Evolutionary conservation across 2,797 vertebrate genomes (phyloP).

Genomic region (Dermochelys coriacea): DNA sequence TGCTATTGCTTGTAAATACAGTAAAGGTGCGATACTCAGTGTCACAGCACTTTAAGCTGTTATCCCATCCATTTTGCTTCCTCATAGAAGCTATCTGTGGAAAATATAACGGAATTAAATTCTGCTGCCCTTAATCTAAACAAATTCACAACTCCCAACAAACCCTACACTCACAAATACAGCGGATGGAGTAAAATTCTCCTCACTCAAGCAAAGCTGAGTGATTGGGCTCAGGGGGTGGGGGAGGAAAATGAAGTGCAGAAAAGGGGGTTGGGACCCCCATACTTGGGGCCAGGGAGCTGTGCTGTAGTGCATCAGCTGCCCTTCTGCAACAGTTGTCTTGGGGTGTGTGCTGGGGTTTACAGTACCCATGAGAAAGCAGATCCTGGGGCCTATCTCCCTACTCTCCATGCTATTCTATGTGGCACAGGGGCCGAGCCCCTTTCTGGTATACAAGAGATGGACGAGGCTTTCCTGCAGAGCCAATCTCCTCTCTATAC

Average conservation of each 20-base stretch:
- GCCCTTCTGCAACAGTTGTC: not conserved
- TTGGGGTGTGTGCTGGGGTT: not conserved
- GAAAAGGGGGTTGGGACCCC: not conserved
- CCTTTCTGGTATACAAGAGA: not conserved
- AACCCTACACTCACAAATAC: not conserved
- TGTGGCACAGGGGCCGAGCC: not conserved
- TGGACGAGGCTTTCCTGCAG: not conserved
- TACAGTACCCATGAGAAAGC: not conserved
- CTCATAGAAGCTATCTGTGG: not conserved
- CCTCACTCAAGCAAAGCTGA: not conserved
- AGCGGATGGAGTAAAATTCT: not conserved
- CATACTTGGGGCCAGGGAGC: not conserved
- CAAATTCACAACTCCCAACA: not conserved
- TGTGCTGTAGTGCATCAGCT: not conserved
- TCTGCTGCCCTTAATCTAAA: slow-evolving; percentile 6
- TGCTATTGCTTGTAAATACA: not conserved
- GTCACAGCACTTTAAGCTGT: not conserved
- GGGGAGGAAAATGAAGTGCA: not conserved
- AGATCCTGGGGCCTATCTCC: not conserved
- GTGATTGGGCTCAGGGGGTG: no score
- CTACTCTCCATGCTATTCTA: not conserved
- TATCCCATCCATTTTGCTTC: not conserved
- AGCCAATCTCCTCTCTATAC: not conserved
- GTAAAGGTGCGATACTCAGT: not conserved
- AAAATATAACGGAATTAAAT: not conserved